Conservation (phyloP, 2,888 invertebrate genomes). For the Oeneis ivallda region DNA sequence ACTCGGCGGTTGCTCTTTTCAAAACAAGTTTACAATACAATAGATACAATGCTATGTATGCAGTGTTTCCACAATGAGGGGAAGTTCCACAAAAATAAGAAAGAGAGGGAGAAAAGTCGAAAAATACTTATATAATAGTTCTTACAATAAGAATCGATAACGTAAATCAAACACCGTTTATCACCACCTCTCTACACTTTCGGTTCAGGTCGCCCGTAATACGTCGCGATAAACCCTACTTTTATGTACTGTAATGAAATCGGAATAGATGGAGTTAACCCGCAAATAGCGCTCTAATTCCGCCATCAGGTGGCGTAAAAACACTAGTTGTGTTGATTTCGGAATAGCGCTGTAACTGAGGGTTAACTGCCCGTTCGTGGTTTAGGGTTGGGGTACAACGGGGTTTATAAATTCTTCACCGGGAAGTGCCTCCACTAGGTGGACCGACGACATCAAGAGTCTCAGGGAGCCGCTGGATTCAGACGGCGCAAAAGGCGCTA, state of each 20-base stretch:
- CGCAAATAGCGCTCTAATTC: conserved; percentile 56
- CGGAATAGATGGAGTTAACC: conserved; percentile 43
- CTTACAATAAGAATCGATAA: neutral
- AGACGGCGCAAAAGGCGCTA: too few relatives aligned
- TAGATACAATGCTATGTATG: too few relatives aligned
- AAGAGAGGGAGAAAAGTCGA: too few relatives aligned
- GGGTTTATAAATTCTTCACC: too few relatives aligned
- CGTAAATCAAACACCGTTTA: neutral
- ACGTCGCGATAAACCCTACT: conserved; percentile 27
- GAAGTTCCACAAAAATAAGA: too few relatives aligned
- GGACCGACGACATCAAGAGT: too few relatives aligned
- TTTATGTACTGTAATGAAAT: conserved; percentile 42
- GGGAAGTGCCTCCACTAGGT: too few relatives aligned
- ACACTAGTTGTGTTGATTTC: conserved; percentile 46
- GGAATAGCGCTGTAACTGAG: conserved; percentile 49
- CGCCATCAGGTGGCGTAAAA: conserved; percentile 59
- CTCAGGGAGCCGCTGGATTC: too few relatives aligned
- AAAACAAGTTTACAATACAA: too few relatives aligned
- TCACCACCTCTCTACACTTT: neutral
- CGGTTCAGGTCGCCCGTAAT: conserved; percentile 2
- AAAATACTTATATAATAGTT: too few relatives aligned
- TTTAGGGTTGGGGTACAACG: conserved; percentile 37
- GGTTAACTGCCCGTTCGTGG: conserved; percentile 57
- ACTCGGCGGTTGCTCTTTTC: too few relatives aligned
- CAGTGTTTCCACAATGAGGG: too few relatives aligned